phyloP scores from a whole-genome alignment of 2,888 invertebrate species.

The Chrysina gloriosa region DNA sequence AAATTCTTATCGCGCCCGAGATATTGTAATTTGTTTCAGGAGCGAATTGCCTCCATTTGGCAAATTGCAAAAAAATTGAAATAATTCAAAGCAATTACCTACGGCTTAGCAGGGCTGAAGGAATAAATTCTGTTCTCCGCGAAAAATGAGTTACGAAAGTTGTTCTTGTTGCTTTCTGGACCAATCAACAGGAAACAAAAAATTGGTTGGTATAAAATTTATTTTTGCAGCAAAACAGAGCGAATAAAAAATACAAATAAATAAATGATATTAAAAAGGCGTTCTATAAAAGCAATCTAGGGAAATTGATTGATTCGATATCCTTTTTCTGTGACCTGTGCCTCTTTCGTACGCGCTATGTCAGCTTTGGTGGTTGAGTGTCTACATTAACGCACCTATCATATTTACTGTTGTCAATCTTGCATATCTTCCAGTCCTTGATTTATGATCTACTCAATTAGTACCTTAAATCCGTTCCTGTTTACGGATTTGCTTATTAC shows the following conservation, averaged over 20 bases:
- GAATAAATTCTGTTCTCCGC: background rate
- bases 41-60: constrained; percentile 24
- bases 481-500: too few species aligned
- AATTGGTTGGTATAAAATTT: background rate
- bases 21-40: constrained; percentile 16
- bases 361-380: too few species aligned
- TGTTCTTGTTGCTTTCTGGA: background rate
- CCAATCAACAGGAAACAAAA: background rate
- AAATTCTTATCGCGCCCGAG: background rate
- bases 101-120: background rate
- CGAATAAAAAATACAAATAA: background rate
- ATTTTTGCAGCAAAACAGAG: background rate
- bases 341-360: too few species aligned
- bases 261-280: too few species aligned
- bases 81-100: constrained; percentile 24
- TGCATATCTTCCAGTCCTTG: too few species aligned
- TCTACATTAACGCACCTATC: too few species aligned
- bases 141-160: constrained; percentile 23
- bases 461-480: too few species aligned
- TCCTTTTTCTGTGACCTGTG: too few species aligned
- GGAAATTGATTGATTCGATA: too few species aligned
- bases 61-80: constrained; percentile 17
- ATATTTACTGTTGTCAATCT: too few species aligned
- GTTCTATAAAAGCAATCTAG: too few species aligned
- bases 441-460: too few species aligned